Evolutionary conservation across 1,140 invertebrate species (phyloP), one percentile per base, ranked within the genome.

Genomic region (Pollicipes pollicipes): DNA sequence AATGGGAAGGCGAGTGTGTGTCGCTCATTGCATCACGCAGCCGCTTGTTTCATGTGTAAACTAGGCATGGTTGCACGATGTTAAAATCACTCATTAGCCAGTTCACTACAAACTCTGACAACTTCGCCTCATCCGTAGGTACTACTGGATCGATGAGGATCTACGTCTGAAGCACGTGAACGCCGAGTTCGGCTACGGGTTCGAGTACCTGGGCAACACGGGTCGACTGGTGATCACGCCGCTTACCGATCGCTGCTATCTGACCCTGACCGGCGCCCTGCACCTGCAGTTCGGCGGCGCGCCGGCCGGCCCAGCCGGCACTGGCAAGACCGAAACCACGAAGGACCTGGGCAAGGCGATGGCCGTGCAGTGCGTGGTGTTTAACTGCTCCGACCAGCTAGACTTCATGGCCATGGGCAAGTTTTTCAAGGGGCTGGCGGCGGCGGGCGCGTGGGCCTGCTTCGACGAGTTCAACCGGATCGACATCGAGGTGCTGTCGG

Each of bases 391-490:
- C 0, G 90, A 94, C 73, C 89, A 90, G 37, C 80, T 95, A 2
- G 89, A 95, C 79, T 93, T 90, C 76, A 90, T 82, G 72, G 82
- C 58, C 3, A 73, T 73, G 72, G 72, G 35, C 3, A 73, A 73
- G 32, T 73, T 73, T 68, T 72, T 83, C 74, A 81, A 82, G 85
- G 92, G 91, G 70, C 78, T 95, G 68, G 90, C 90, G 3, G 90
- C 94, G 74, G 88, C 91, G 64, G 95, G 95, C 37, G 90, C 93
- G 0, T 97, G 93, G 93, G 89, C 92, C 27, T 97, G 94, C 81
- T 95, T 98, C 80, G 94, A 98, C 79, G 95, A 97, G 81, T 95
- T 97, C 80, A 95, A 97, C 82, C 84, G 90, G 71, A 94, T 95
- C 73, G 90, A 95, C 76, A 78, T 95, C 73, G 91, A 95, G 79